Conservation (phyloP, 2,888 invertebrate species). For the Galerucella pusilla region DNA sequence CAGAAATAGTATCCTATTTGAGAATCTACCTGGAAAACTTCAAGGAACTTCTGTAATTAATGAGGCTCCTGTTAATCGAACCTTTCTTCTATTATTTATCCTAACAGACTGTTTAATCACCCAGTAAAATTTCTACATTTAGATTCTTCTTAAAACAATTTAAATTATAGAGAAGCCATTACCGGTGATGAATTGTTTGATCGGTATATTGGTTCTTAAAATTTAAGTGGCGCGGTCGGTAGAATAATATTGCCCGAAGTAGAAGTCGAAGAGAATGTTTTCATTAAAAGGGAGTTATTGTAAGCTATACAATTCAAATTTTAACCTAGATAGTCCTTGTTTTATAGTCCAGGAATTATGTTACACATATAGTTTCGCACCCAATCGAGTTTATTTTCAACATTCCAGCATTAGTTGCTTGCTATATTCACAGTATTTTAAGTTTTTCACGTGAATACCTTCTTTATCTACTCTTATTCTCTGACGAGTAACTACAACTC, state of each 20-base stretch:
- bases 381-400: too few species aligned
- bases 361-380: too few species aligned
- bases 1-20: not conserved
- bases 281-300: not conserved
- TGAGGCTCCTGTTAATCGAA: conserved; percentile 51
- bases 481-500: too few species aligned
- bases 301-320: not conserved
- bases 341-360: not conserved
- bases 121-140: conserved; percentile 41
- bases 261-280: conserved; percentile 7
- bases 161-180: conserved; percentile 37
- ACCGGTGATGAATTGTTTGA: conserved; percentile 30
- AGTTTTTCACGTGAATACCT: too few species aligned
- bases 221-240: conserved; percentile 16
- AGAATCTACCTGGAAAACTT: conserved; percentile 41
- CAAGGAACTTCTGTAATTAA: conserved; percentile 55
- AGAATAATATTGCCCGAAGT: conserved; percentile 9
- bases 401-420: too few species aligned
- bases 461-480: too few species aligned
- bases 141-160: conserved; percentile 45
- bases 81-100: conserved; percentile 52
- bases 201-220: conserved; percentile 27
- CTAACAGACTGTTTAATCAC: conserved; percentile 53
- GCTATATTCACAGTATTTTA: too few species aligned
- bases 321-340: not conserved